Evolutionary conservation across 2,888 invertebrate genomes (phyloP).

Genomic region (Eupithecia pulchellata): DNA sequence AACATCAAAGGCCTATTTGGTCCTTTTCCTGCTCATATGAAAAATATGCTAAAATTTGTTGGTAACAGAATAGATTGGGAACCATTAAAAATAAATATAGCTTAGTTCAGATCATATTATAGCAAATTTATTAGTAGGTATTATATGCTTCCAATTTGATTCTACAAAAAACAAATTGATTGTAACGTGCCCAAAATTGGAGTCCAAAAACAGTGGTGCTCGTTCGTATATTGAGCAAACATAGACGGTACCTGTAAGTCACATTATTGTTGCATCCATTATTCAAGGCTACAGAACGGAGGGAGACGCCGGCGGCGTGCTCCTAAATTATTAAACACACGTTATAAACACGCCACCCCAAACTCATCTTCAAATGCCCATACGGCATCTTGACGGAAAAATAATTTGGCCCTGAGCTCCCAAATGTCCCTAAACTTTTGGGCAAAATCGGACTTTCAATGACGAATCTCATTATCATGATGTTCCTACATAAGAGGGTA

Average conservation of each 20-base stretch:
- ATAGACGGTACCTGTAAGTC: constrained; percentile 62
- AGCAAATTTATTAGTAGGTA: not conserved
- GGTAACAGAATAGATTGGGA: not conserved
- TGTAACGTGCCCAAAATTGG: not conserved
- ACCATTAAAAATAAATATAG: not conserved
- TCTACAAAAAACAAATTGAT: not conserved
- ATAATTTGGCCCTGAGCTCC: constrained; percentile 59
- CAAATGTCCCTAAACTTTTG: constrained; percentile 45
- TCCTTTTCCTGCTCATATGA: not conserved
- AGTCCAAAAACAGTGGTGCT: not conserved
- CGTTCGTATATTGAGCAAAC: constrained; percentile 63
- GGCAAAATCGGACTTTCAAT: constrained; percentile 47
- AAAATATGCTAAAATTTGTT: not conserved
- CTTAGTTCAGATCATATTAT: not conserved
- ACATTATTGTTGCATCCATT: constrained; percentile 82
- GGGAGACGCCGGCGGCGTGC: constrained; percentile 57
- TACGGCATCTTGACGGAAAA: constrained; percentile 65
- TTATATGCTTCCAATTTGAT: not conserved
- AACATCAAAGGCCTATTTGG: not conserved
- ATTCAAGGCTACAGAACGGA: constrained; percentile 72
- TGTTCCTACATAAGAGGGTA: constrained; percentile 36
- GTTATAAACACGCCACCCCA: constrained; percentile 78
- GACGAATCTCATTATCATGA: constrained; percentile 44
- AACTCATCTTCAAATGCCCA: constrained; percentile 69
- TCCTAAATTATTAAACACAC: constrained; percentile 83